phyloP scores from a whole-genome alignment of 2,888 invertebrate genomes.

The Eristalinus aeneus region DNA sequence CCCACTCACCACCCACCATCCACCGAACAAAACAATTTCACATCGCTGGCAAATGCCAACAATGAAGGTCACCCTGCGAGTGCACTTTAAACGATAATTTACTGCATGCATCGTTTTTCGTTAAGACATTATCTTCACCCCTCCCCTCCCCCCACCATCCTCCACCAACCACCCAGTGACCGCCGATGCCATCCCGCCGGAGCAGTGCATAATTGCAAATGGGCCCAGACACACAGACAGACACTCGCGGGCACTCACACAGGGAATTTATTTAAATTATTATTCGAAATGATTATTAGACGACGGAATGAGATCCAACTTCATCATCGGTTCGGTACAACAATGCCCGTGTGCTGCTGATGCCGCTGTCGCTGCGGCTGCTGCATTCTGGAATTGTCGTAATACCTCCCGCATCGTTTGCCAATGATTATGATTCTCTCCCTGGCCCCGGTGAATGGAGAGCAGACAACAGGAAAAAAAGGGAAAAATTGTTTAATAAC shows the following conservation, averaged over 20 bases:
- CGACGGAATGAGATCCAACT: conserved; percentile 41
- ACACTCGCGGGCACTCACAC: conserved; percentile 17
- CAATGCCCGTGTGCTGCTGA: conserved; percentile 49
- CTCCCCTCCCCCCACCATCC: neutral
- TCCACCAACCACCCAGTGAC: neutral
- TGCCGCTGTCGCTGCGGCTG: conserved; percentile 12
- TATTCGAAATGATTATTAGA: conserved; percentile 70
- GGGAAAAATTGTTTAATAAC: conserved; percentile 66
- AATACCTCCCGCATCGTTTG: conserved; percentile 68
- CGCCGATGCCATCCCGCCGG: conserved; percentile 39
- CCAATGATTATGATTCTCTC: neutral
- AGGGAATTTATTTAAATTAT: conserved; percentile 66
- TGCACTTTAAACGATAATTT: conserved; percentile 68
- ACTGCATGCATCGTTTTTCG: conserved; percentile 69
- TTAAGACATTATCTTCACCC: conserved; percentile 50
- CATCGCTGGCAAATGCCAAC: conserved; percentile 65
- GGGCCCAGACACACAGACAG: conserved; percentile 46
- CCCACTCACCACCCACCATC: no score
- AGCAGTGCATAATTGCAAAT: conserved; percentile 66
- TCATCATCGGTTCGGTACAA: conserved; percentile 3
- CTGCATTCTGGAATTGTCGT: conserved; percentile 15
- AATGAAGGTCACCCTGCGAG: conserved; percentile 66
- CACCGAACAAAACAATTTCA: conserved; percentile 54
- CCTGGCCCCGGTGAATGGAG: neutral
- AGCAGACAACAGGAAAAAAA: neutral